These are phyloP conservation scores for Camelus bactrianus DNA, from an alignment of 2,113 vertebrate genomes.

Conservation along the genomic window DNA sequence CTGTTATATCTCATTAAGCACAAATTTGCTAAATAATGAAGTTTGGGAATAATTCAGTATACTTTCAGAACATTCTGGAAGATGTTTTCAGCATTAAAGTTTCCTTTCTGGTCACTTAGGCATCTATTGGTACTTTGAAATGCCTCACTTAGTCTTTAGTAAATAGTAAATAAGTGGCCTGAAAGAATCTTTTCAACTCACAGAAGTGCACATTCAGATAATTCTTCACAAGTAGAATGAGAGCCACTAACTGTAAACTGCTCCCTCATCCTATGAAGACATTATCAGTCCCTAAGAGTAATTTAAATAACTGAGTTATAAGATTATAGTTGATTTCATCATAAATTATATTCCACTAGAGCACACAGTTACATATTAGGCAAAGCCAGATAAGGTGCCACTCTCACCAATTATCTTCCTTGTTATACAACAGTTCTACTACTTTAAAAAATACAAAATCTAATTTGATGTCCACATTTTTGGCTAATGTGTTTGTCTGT, in stretches of 20 bases:
- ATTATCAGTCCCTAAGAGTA: slow-evolving; percentile 21
- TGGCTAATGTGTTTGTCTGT: neutral
- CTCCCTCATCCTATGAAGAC: slow-evolving; percentile 27
- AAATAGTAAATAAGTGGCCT: slow-evolving; percentile 11
- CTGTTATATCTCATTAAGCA: neutral
- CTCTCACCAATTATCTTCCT: slow-evolving; percentile 36
- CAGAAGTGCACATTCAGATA: neutral
- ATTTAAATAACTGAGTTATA: slow-evolving; percentile 10
- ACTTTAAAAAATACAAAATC: slow-evolving; percentile 48
- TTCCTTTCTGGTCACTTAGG: slow-evolving; percentile 57
- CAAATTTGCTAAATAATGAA: slow-evolving; percentile 28
- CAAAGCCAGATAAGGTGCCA: neutral
- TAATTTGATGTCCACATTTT: slow-evolving; percentile 32
- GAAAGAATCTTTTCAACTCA: slow-evolving; percentile 30
- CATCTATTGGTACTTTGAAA: slow-evolving; percentile 23
- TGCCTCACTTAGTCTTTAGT: neutral
- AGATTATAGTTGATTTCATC: neutral
- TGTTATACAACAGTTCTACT: neutral
- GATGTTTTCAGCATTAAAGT: slow-evolving; percentile 36
- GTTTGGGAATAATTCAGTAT: slow-evolving; percentile 8
- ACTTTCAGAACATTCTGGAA: slow-evolving; percentile 17
- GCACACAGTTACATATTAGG: neutral
- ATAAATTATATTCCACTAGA: neutral
- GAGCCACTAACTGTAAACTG: neutral
- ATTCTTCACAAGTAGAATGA: slow-evolving; percentile 15